Conservation (phyloP, 2,888 invertebrate genomes). For the Dascillus cervinus region DNA sequence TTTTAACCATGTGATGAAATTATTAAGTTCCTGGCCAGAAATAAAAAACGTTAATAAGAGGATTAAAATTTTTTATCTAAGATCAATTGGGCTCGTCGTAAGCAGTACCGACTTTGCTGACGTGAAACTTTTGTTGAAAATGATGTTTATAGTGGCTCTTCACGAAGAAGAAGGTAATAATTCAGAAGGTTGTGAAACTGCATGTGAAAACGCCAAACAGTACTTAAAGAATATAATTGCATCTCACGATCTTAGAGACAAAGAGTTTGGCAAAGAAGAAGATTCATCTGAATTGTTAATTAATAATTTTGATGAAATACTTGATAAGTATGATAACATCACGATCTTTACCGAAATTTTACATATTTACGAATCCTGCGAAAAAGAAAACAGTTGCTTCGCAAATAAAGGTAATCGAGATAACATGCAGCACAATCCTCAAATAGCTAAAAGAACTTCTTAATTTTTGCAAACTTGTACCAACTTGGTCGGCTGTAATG, state of each 20-base stretch:
- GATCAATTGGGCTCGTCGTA: not conserved
- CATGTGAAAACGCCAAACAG: no score
- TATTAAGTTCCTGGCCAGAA: not conserved
- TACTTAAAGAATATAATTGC: no score
- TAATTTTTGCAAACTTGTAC: no score
- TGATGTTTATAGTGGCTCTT: not conserved
- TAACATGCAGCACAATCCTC: conserved; percentile 1
- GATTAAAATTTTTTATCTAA: not conserved
- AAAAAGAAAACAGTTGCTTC: not conserved
- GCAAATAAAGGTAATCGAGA: conserved; percentile 2
- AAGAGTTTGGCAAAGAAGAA: no score
- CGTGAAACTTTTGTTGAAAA: not conserved
- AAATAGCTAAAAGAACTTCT: conserved; percentile 3
- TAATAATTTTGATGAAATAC: no score
- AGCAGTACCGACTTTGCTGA: not conserved
- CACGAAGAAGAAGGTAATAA: conserved; percentile 1
- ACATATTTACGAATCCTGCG: no score
- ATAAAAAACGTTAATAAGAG: not conserved
- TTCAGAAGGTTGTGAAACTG: no score
- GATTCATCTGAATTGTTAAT: no score
- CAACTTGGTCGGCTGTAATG: no score
- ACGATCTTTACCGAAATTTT: no score
- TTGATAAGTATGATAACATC: no score
- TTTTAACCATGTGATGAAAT: not conserved
- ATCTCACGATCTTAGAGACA: no score